Base-by-base conservation (phyloP, 2,888 invertebrate genomes). In the Margaritifera margaritifera region DNA sequence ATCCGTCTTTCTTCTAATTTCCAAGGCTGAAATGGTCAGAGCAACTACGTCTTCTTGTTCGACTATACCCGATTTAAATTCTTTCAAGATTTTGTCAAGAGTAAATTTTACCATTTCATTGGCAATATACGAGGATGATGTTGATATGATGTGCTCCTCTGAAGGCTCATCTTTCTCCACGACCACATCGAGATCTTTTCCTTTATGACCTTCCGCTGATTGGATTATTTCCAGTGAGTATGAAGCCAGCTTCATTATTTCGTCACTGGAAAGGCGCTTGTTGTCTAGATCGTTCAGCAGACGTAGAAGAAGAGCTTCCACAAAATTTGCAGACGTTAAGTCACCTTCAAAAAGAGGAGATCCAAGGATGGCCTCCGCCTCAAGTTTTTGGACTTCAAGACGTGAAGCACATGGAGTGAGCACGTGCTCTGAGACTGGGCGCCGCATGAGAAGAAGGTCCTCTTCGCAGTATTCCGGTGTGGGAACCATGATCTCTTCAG, bases 21-120 rank as follows among this genome's bases (percentile, higher is more conserved):
- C 76, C 19, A 81, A 42, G 4, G 81, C 54, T 6, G 74, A 72
- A 50, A 75, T 66, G 6, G 83, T 79, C n/a, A 83, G 60, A 4
- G 76, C 71, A 0, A 78, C 80, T 25, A 83, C 54, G 42, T 83
- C 80, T 20, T 79, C 79, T 15, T 69, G 65, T 24, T 67, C 60
- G 19, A 81, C 62, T 15, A 68, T 69, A 5, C 80, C 81, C 15
- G 70, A 69, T 56, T 77, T 68, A 1, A 83, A 66, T 31, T 83
- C 80, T 20, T 62, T 60, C 22, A 78, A 61, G 4, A 83, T 78
- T 51, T 70, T 76, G 18, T 68, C 60, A 3, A 83, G 68, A 0
- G 83, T 82, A 53, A 82, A 82, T 60, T 80, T 71, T 11, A 83
- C 79, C 57, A 83, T 72, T 25, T 78, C 73, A 31, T 77, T 76